These are phyloP conservation scores for Hyperopisus bebe DNA, from an alignment of 2,113 vertebrate species.

Conservation along the genomic window DNA sequence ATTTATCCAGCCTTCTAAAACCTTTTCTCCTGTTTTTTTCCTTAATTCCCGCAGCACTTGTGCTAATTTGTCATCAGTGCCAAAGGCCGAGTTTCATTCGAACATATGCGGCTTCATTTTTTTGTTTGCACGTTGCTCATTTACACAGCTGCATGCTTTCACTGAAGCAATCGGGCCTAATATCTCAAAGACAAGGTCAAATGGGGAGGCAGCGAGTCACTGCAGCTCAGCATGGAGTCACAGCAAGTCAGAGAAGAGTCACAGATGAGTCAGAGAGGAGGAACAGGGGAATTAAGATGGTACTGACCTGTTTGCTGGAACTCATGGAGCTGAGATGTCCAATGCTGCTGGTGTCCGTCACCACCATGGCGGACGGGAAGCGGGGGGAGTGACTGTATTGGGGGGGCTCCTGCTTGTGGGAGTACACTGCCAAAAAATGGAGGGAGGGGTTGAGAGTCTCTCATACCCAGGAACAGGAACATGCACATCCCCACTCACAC, in stretches of 20 bases:
- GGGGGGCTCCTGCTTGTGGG: constrained; percentile 93
- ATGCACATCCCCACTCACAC: background rate
- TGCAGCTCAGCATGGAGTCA: background rate
- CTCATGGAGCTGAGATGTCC: constrained; percentile 91
- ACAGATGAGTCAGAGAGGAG: background rate
- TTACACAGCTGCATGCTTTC: constrained; percentile 2
- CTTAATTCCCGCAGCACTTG: background rate
- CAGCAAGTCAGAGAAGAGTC: background rate
- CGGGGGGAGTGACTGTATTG: constrained; percentile 94
- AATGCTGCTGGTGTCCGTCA: constrained; percentile 90
- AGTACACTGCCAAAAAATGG: constrained; percentile 70
- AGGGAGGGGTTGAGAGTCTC: background rate
- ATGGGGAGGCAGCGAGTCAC: background rate
- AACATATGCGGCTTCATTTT: background rate
- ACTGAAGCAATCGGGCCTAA: background rate
- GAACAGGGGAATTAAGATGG: background rate
- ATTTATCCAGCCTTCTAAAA: background rate
- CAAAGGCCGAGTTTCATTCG: background rate
- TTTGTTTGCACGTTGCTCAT: background rate
- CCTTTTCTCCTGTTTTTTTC: background rate
- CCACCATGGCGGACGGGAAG: constrained; percentile 93
- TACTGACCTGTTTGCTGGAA: constrained; percentile 87
- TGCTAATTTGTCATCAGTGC: background rate
- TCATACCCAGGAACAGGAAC: background rate
- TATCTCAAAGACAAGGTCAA: background rate